phyloP scores from a whole-genome alignment of 2,888 invertebrate genomes.

The Coelinius sp. region DNA sequence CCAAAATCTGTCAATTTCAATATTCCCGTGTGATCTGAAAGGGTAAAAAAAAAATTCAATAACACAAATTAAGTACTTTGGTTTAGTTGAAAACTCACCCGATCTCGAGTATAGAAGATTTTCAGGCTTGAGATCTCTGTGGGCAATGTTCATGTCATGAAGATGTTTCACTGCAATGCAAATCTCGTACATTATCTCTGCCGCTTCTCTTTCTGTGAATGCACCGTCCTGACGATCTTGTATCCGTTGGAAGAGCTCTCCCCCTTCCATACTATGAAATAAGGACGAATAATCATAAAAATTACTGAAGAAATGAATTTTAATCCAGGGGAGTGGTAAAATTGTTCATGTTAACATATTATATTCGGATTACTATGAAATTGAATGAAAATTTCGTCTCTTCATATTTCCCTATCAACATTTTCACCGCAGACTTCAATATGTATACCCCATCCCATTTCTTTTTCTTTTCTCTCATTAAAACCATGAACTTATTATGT shows the following conservation, averaged over 20 bases:
- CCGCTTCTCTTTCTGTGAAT: slow-evolving; percentile 97
- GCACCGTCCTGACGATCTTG: slow-evolving; percentile 95
- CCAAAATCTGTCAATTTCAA: slow-evolving; percentile 99
- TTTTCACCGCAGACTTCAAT: no score
- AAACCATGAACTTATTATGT: no score
- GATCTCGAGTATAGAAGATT: slow-evolving; percentile 91
- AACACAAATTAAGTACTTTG: neutral
- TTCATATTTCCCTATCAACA: no score
- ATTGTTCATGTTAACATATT: no score
- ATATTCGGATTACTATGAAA: no score
- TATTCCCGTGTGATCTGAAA: slow-evolving; percentile 77
- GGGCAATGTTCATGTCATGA: slow-evolving; percentile 95
- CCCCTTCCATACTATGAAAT: slow-evolving; percentile 91
- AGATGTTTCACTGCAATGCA: slow-evolving; percentile 94
- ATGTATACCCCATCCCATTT: no score
- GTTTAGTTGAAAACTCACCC: slow-evolving; percentile 67
- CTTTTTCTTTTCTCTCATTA: no score
- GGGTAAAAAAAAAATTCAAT: neutral
- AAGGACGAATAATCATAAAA: neutral
- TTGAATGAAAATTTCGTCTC: no score
- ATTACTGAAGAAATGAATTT: neutral
- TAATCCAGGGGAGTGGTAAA: neutral
- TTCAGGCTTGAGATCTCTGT: slow-evolving; percentile 98
- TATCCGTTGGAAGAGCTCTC: slow-evolving; percentile 96
- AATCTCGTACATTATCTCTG: slow-evolving; percentile 96